Percentiles rank a stretch among this genome's conserved stretches.
These are phyloP conservation scores for Scolanthus callimorphus DNA, from an alignment of 92 coral and sea anemone species.

Conservation along the genomic window DNA sequence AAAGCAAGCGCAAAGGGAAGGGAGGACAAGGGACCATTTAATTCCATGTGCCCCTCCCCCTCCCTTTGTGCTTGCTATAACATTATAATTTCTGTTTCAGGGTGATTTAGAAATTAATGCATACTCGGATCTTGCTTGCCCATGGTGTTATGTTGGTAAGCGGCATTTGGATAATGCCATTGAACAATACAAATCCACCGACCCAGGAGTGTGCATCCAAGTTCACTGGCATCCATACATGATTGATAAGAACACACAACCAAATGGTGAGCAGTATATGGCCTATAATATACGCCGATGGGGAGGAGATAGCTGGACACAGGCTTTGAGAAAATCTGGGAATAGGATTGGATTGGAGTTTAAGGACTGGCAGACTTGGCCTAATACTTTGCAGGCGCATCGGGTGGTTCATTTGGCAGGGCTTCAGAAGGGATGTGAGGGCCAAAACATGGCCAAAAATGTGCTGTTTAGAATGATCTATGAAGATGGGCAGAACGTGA, in stretches of 20 bases:
- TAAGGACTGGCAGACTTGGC: constrained; percentile 78
- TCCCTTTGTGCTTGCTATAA: too few species aligned
- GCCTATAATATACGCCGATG: constrained; percentile 60
- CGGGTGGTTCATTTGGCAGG: constrained; percentile 69
- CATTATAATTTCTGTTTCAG: not conserved
- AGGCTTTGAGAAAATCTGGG: constrained; percentile 58
- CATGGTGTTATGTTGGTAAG: constrained; percentile 86
- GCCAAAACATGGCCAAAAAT: constrained; percentile 68
- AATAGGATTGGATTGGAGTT: constrained; percentile 63
- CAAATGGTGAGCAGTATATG: constrained; percentile 67
- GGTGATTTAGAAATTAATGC: constrained; percentile 35
- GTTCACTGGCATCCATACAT: constrained; percentile 81
- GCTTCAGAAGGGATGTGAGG: constrained; percentile 49
- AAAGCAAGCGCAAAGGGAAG: too few species aligned
- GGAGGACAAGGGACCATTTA: too few species aligned
- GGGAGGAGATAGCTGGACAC: constrained; percentile 85
- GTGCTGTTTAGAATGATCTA: constrained; percentile 70
- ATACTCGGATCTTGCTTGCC: constrained; percentile 76
- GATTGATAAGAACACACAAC: constrained; percentile 62
- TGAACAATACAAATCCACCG: constrained; percentile 23
- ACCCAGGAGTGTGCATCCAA: constrained; percentile 11
- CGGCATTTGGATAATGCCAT: constrained; percentile 66
- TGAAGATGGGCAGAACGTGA: constrained; percentile 74
- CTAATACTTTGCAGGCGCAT: constrained; percentile 72
- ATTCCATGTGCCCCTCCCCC: too few species aligned